Evolutionary conservation across 2,797 vertebrate species (phyloP).

Genomic region (Eremophila alpestris): DNA sequence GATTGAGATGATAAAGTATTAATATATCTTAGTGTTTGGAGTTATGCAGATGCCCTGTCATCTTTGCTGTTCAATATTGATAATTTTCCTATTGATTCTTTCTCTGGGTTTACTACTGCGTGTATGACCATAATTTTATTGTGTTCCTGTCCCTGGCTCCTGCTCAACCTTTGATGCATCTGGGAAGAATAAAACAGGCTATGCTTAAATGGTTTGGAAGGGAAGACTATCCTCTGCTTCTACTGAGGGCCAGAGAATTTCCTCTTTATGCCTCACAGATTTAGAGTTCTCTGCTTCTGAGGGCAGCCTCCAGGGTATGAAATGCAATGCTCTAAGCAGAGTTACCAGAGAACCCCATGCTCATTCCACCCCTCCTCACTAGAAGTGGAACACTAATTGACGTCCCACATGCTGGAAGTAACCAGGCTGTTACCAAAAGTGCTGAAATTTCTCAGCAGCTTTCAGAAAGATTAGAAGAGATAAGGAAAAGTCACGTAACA

Average conservation of each 20-base stretch:
- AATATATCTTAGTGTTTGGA: not conserved
- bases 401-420: not conserved
- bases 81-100: not conserved
- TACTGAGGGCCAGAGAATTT: not conserved
- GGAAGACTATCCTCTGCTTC: not conserved
- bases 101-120: not conserved
- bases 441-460: not conserved
- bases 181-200: not conserved
- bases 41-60: not conserved
- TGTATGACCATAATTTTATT: not conserved
- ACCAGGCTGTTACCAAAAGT: not conserved
- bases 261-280: not conserved
- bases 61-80: not conserved
- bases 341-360: not conserved
- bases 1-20: not conserved
- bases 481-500: not conserved
- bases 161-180: not conserved
- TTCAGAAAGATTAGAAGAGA: not conserved
- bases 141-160: accelerated
- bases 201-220: not conserved
- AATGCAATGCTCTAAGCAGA: not conserved
- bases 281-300: not conserved
- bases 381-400: not conserved
- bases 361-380: not conserved
- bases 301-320: not conserved